phyloP scores from a whole-genome alignment of 92 coral and sea anemone species.

The Porites cylindrica region DNA sequence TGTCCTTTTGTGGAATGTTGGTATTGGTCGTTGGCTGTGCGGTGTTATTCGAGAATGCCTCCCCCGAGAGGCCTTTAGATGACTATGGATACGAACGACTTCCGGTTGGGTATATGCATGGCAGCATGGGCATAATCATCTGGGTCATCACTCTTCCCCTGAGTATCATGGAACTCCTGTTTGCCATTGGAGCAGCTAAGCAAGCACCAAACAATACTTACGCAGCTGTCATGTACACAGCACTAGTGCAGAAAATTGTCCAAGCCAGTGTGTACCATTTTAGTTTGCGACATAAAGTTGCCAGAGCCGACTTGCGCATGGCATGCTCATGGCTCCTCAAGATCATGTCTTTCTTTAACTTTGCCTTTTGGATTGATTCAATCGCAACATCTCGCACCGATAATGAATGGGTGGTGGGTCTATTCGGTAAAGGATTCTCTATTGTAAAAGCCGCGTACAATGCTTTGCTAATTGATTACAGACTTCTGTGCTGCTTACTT shows the following conservation, averaged over 20 bases:
- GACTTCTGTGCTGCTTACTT: conserved; percentile 85
- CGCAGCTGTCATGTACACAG: conserved; percentile 72
- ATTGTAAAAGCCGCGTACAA: conserved; percentile 85
- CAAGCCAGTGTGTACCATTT: conserved; percentile 85
- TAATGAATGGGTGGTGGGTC: conserved; percentile 63
- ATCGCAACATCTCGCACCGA: conserved; percentile 68
- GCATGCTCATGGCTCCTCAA: conserved; percentile 86
- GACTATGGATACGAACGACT: conserved; percentile 69
- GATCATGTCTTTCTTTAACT: conserved; percentile 78
- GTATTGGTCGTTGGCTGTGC: conserved; percentile 59
- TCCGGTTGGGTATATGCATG: conserved; percentile 79
- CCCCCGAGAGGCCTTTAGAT: conserved; percentile 63
- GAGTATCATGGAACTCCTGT: conserved; percentile 74
- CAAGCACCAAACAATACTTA: conserved; percentile 61
- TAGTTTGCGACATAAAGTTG: conserved; percentile 87
- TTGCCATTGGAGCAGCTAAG: conserved; percentile 85
- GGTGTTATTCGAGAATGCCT: conserved; percentile 69
- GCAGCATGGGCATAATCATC: conserved; percentile 78
- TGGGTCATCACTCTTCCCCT: conserved; percentile 84
- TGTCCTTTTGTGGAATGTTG: conserved; percentile 50
- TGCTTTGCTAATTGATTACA: conserved; percentile 85
- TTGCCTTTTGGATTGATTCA: conserved; percentile 89
- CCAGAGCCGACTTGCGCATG: conserved; percentile 70
- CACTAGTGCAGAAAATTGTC: conserved; percentile 73
- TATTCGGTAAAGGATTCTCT: conserved; percentile 83